These are phyloP conservation scores for Omphaloscelis lunosa DNA, from an alignment of 2,888 invertebrate genomes.

Conservation along the genomic window DNA sequence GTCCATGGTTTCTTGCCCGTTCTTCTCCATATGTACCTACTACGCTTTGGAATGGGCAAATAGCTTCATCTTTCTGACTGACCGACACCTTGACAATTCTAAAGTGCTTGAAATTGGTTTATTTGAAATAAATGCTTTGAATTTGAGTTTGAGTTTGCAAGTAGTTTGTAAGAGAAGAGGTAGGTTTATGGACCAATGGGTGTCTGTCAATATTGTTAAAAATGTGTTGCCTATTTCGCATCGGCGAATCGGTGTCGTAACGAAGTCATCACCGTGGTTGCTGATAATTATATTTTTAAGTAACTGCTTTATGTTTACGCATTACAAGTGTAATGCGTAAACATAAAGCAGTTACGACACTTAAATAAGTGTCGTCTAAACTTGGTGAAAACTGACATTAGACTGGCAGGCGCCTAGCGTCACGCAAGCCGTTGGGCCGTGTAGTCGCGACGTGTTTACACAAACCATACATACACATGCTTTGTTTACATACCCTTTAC, in stretches of 20 bases:
- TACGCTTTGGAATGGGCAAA: too few species aligned
- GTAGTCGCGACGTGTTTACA: conserved; percentile 8
- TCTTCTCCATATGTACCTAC: too few species aligned
- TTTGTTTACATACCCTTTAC: not conserved
- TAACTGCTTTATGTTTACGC: not conserved
- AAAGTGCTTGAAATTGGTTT: too few species aligned
- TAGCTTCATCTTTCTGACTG: too few species aligned
- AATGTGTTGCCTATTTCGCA: not conserved
- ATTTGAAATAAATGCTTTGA: too few species aligned
- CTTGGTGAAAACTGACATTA: not conserved
- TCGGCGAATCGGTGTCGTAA: not conserved
- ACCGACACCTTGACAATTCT: too few species aligned
- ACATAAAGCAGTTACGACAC: too few species aligned
- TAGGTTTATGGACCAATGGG: not conserved
- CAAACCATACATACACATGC: not conserved
- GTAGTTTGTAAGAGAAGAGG: too few species aligned
- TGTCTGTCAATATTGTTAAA: not conserved
- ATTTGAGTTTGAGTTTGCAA: too few species aligned
- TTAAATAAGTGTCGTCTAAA: not conserved
- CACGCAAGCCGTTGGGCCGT: conserved; percentile 24
- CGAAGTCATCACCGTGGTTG: not conserved
- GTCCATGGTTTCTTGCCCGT: too few species aligned
- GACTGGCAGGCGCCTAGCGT: conserved; percentile 20
- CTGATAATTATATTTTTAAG: not conserved
- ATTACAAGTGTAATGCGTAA: too few species aligned